Evolutionary conservation across 2,888 invertebrate genomes (phyloP).

Genomic region (Ophioninae sp.): DNA sequence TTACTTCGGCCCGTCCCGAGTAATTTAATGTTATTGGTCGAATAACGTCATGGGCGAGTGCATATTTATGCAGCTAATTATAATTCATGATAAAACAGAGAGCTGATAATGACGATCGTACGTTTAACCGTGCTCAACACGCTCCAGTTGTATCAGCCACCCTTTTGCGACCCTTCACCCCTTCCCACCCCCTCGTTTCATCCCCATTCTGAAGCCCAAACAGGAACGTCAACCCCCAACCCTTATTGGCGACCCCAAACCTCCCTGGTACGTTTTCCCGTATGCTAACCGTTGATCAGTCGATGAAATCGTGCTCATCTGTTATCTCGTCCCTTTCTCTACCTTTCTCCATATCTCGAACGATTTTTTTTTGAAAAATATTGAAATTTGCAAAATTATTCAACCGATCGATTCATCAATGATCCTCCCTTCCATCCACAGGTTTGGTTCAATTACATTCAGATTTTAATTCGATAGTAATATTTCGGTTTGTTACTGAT

Average conservation of each 20-base stretch:
- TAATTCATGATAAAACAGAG: slow-evolving; percentile 79
- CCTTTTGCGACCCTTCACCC: neutral
- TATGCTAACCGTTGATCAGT: slow-evolving; percentile 3
- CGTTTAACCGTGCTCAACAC: slow-evolving; percentile 66
- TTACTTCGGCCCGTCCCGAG: slow-evolving; percentile 69
- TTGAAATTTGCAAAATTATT: too few species aligned
- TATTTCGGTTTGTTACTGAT: slow-evolving; percentile 52
- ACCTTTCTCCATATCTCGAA: neutral
- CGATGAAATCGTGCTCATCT: slow-evolving; percentile 21
- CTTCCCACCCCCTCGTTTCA: too few species aligned
- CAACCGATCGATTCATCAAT: too few species aligned
- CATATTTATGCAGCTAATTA: slow-evolving; percentile 80
- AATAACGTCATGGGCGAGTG: slow-evolving; percentile 80
- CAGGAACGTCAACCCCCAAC: too few species aligned
- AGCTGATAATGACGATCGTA: slow-evolving; percentile 73
- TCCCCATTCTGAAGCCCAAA: too few species aligned
- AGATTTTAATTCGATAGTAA: neutral
- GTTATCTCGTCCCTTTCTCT: neutral
- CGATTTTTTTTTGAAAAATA: neutral
- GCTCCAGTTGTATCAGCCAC: slow-evolving; percentile 26
- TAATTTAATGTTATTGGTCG: slow-evolving; percentile 81
- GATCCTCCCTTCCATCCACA: too few species aligned
- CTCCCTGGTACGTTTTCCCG: neutral
- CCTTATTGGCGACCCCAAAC: too few species aligned
- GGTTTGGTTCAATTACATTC: neutral